phyloP scores from a whole-genome alignment of 2,113 vertebrate genomes.

The Galbula dea region DNA sequence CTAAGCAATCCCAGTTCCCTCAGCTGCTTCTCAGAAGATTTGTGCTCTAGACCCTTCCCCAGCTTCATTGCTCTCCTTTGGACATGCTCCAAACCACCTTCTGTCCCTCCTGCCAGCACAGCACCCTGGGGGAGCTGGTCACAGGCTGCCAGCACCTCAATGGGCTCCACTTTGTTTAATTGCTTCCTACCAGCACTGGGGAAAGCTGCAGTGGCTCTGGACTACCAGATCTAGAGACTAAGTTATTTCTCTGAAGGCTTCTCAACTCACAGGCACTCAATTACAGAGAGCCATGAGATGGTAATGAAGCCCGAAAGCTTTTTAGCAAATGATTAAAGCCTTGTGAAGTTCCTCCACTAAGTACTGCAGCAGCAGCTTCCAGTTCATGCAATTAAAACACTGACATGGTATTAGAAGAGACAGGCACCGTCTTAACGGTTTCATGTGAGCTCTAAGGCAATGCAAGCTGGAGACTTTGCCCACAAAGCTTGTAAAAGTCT shows the following conservation, averaged over 20 bases:
- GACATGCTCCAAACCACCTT: background rate
- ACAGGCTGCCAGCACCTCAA: background rate
- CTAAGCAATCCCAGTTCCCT: background rate
- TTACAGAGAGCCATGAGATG: background rate
- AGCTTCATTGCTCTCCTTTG: background rate
- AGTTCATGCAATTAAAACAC: conserved; percentile 7
- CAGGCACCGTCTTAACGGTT: background rate
- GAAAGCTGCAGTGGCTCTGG: background rate
- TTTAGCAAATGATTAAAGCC: conserved; percentile 34
- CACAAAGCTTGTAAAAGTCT: background rate
- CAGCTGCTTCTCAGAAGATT: background rate
- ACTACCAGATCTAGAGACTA: background rate
- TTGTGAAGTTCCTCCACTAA: background rate
- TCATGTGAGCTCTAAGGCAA: background rate
- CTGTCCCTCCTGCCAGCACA: background rate
- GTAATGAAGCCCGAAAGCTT: conserved; percentile 46
- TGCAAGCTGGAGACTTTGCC: background rate
- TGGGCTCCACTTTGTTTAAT: background rate
- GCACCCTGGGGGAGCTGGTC: background rate
- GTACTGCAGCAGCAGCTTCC: background rate
- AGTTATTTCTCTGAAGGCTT: conserved; percentile 4
- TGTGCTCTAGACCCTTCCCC: background rate
- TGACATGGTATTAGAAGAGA: background rate
- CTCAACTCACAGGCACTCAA: background rate
- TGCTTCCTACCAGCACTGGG: background rate